Base-by-base conservation (phyloP, 2,888 invertebrate genomes). In the Panzeria rudis region DNA sequence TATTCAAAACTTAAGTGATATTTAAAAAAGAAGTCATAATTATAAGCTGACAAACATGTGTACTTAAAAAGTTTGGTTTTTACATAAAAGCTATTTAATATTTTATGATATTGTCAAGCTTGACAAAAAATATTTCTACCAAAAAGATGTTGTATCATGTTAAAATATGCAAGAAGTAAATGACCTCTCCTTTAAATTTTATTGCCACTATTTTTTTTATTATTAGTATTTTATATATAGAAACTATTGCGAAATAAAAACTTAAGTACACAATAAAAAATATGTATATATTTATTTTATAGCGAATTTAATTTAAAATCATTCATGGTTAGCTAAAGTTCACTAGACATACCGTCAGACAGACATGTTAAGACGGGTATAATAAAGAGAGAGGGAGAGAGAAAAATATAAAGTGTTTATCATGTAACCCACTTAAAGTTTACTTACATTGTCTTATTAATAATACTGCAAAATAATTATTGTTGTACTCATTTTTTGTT, bases 351-450 rank as follows among this genome's bases (percentile, higher is more conserved):
- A 59, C 17, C n/a, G 50, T 17, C 25, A 29, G 41, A 17, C 41
- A 44, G 52, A 35, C 32, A 64, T 25, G 11, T 13, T n/a, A 8
- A 68, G 29, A 41, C 47, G 17, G 15, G 15, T 15, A 32, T 35
- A 15, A 9, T 17, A 5, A 59, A 77, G 20, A 52, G 44, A 32
- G 29, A 29, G 29, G 5, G 29, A 32, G 62, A 41, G 32, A 25
- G 1, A 25, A 62, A 64, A 56, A 23, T 15, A 54, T 56, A 23
- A 69, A 59, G 59, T 61, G 59, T 76, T 75, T 73, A 32, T 35
- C 72, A 62, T 62, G 35, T 83, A 83, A 78, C 78, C 83, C 78
- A 83, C 83, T 78, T 78, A 25, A 59, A 68, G 73, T 83, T 78
- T 66, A 71, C 44, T 83, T 83, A 77, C 56, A 72, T 72, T 68